Evolutionary conservation across 1,140 invertebrate species (phyloP).

Genomic region (Euura lappo): DNA sequence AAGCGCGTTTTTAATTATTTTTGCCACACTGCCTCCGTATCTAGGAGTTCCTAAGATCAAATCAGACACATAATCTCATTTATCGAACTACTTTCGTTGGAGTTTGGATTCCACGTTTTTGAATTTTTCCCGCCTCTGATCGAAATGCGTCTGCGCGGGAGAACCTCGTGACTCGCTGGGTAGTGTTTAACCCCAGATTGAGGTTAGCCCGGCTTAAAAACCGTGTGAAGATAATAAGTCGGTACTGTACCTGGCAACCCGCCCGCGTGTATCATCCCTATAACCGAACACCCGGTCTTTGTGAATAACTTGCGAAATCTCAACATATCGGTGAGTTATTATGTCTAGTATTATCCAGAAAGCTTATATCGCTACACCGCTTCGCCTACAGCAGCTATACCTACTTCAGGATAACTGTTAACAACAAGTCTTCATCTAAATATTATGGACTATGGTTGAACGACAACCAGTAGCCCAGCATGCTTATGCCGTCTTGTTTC

Average conservation of each 20-base stretch:
- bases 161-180: conserved; percentile 29
- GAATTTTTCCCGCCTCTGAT: conserved; percentile 36
- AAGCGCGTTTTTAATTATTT: conserved; percentile 64
- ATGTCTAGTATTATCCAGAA: not conserved
- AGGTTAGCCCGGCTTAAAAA: conserved; percentile 10
- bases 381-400: not conserved
- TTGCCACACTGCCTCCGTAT: conserved; percentile 52
- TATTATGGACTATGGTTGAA: too few species aligned
- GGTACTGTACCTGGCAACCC: conserved; percentile 70
- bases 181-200: conserved; percentile 14
- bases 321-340: conserved; percentile 40
- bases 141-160: conserved; percentile 40
- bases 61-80: conserved; percentile 9
- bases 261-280: conserved; percentile 80
- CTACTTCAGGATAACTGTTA: not conserved
- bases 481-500: too few species aligned
- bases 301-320: conserved; percentile 52
- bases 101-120: conserved; percentile 13
- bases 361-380: not conserved
- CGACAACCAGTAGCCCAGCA: too few species aligned
- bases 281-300: conserved; percentile 59
- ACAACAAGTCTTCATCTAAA: too few species aligned
- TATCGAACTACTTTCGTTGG: not conserved
- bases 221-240: conserved; percentile 17
- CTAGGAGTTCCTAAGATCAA: conserved; percentile 65